A percentile compares a stretch with the other conserved stretches of the same genome.
Conservation (phyloP, 2,113 vertebrate genomes). For the Dryoscopus gambensis region DNA sequence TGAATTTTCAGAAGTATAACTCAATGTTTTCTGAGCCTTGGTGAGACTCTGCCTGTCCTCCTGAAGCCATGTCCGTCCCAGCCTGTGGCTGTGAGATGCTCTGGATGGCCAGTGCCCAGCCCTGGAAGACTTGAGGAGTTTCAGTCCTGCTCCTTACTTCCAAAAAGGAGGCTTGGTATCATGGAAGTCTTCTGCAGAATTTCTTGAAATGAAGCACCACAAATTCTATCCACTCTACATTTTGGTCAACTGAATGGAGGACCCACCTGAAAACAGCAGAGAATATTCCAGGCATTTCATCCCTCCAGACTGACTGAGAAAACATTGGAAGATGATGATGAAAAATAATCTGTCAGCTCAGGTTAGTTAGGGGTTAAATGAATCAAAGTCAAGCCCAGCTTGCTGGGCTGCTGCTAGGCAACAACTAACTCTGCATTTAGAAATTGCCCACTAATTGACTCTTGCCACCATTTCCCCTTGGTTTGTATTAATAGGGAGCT, state of each 20-base stretch:
- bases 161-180: rapidly evolving
- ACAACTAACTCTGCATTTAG: conserved; percentile 44
- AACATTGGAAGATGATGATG: background rate
- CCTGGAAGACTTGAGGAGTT: background rate
- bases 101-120: background rate
- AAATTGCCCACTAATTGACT: conserved; percentile 59
- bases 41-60: background rate
- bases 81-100: rapidly evolving
- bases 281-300: background rate
- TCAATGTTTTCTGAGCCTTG: background rate
- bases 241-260: background rate
- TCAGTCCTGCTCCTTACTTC: background rate
- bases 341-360: background rate
- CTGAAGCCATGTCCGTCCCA: background rate
- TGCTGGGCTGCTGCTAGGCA: conserved; percentile 67
- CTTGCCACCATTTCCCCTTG: conserved; percentile 13
- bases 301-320: background rate
- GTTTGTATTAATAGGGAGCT: conserved; percentile 18
- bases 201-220: background rate
- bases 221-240: background rate
- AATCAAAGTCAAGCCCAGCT: conserved; percentile 23
- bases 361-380: conserved; percentile 42
- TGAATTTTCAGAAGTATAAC: background rate
- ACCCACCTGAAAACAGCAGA: background rate
- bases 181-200: background rate